These are phyloP conservation scores for Turritopsis dohrnii DNA, from an alignment of 30 jellyfish, hydroid and myxozoan species.

Conservation along the genomic window DNA sequence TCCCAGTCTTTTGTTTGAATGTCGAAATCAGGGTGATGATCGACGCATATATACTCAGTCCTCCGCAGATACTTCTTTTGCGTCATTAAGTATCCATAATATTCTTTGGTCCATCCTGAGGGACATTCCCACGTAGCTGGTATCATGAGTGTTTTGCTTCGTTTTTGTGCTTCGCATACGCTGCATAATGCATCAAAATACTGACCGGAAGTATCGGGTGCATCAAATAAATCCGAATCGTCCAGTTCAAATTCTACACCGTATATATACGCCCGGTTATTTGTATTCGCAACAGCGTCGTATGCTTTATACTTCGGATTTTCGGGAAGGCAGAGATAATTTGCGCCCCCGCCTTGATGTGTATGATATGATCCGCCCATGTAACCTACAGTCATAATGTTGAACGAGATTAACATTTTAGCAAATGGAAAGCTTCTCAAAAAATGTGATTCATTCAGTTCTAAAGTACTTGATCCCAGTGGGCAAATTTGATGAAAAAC, in stretches of 20 bases:
- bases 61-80: conserved; percentile 56
- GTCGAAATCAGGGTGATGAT: conserved; percentile 54
- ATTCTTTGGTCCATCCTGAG: conserved; percentile 70
- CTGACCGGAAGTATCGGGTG: conserved; percentile 16
- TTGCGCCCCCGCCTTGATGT: conserved; percentile 92
- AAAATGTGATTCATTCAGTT: no score
- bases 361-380: conserved; percentile 83
- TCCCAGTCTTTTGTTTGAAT: conserved; percentile 35
- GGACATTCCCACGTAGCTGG: conserved; percentile 90
- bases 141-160: conserved; percentile 65
- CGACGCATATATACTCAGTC: conserved; percentile 97
- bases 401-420: no score
- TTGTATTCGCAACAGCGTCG: conserved; percentile 21
- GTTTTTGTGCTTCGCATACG: conserved; percentile 63
- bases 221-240: conserved; percentile 25
- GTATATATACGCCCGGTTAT: conserved; percentile 49
- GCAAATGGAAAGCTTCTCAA: no score
- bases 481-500: no score
- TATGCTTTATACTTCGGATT: conserved; percentile 44
- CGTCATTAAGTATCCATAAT: conserved; percentile 88
- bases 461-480: no score
- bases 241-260: conserved; percentile 68
- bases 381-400: conserved; percentile 43
- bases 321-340: conserved; percentile 81
- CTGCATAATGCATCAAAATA: conserved; percentile 54